phyloP scores from a whole-genome alignment of 2,888 invertebrate species.

The Seira ritae region DNA sequence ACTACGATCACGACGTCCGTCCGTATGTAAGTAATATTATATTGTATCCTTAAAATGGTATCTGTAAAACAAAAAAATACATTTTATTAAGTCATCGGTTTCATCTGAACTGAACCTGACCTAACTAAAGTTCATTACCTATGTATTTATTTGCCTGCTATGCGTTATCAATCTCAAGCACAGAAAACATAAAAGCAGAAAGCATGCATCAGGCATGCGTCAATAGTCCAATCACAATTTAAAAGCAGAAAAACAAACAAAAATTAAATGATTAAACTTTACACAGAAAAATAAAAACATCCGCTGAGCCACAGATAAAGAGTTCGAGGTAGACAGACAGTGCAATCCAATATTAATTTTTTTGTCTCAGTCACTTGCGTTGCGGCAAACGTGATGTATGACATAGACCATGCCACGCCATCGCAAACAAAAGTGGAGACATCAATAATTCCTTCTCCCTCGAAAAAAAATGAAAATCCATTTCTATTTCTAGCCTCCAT shows the following conservation, averaged over 20 bases:
- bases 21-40: background rate
- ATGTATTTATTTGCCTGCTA: background rate
- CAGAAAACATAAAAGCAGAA: background rate
- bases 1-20: background rate
- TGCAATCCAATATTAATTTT: background rate
- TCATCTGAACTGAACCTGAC: constrained; percentile 24
- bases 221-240: constrained; percentile 1
- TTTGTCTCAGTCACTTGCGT: background rate
- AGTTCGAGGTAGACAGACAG: background rate
- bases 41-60: background rate
- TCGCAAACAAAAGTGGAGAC: constrained; percentile 33
- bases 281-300: background rate
- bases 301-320: background rate
- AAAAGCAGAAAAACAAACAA: constrained; percentile 5
- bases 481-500: background rate
- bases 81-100: constrained; percentile 4
- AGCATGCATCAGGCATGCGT: background rate
- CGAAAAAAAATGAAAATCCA: background rate
- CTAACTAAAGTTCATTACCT: constrained; percentile 14
- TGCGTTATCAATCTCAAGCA: background rate
- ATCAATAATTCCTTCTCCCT: background rate
- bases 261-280: background rate
- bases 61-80: background rate
- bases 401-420: constrained; percentile 46
- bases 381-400: background rate